phyloP scores from a whole-genome alignment of 1,140 invertebrate species.

The Cherax destructor region DNA sequence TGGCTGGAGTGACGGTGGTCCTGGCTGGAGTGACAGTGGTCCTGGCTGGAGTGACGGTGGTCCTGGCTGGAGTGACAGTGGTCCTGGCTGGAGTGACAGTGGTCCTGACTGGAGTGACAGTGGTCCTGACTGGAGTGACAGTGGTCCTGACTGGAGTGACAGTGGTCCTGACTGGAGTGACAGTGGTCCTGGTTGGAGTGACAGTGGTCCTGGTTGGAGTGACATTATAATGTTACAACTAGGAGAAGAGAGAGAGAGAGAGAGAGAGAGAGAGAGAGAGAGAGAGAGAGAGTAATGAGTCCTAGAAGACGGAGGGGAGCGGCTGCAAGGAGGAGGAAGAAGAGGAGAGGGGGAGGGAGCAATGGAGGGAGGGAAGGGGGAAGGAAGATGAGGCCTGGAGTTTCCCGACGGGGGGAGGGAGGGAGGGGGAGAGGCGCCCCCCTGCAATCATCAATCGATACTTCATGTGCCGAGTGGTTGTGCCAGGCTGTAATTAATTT shows the following conservation, averaged over 20 bases:
- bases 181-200: too few relatives aligned
- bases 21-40: too few relatives aligned
- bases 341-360: not conserved
- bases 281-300: conserved; percentile 6
- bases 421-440: conserved; percentile 28
- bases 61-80: conserved; percentile 28
- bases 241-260: too few relatives aligned
- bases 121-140: too few relatives aligned
- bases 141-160: too few relatives aligned
- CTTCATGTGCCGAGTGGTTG: conserved; percentile 66
- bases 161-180: too few relatives aligned
- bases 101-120: too few relatives aligned
- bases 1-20: too few relatives aligned
- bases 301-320: conserved; percentile 15
- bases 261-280: not conserved
- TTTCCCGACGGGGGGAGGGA: conserved; percentile 43
- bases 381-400: conserved; percentile 46
- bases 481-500: conserved; percentile 67
- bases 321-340: not conserved
- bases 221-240: too few relatives aligned
- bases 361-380: not conserved
- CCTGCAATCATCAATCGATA: conserved; percentile 67
- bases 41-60: too few relatives aligned
- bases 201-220: too few relatives aligned
- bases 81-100: too few relatives aligned